Evolutionary conservation across 2,888 invertebrate genomes (phyloP), one percentile per base, ranked within the genome.

Genomic region (Dexiosoma caninum): DNA sequence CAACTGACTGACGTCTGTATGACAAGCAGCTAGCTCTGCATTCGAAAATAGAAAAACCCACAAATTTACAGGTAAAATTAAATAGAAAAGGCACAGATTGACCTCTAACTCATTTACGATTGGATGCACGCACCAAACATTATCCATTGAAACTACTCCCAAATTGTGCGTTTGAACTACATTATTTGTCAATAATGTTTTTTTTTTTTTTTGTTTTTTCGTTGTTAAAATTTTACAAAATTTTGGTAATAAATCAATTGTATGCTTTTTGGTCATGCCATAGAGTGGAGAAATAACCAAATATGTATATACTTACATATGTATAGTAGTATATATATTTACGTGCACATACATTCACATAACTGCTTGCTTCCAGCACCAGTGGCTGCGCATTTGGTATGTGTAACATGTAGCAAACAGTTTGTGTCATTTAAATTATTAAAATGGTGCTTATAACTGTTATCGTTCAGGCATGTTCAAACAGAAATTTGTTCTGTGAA

Each of bases 401-500:
- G 79, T 44, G 16, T 12, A n/a, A 2, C 10, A 46, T 42, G 70
- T 44, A 55, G 64, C 74, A 46, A 59, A 42, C 44, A 70, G 57
- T 80, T 75, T 80, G 70, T 75, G 69, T 80, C 70, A 75, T 16
- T 53, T 75, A 40, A 66, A 55, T 49, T 46, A 75, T 59, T 71
- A 59, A 71, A 66, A 66, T 44, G 57, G 74, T 74, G 62, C 30
- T 55, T 78, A 72, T 78, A 78, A 78, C 78, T 30, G 72, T 72
- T 78, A 67, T 72, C 46, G 35, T 42, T 32, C 42, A n/a, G 46
- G 49, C 67, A 67, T 78, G 78, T 27, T n/a, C n/a, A n/a, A n/a
- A n/a, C n/a, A n/a, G n/a, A n/a, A n/a, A 16, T 37, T 37, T 59
- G 35, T n/a, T 44, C 2, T 6, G 32, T 16, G 3, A n/a, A 16